phyloP scores from a whole-genome alignment of 2,113 vertebrate genomes.

The Vombatus ursinus region DNA sequence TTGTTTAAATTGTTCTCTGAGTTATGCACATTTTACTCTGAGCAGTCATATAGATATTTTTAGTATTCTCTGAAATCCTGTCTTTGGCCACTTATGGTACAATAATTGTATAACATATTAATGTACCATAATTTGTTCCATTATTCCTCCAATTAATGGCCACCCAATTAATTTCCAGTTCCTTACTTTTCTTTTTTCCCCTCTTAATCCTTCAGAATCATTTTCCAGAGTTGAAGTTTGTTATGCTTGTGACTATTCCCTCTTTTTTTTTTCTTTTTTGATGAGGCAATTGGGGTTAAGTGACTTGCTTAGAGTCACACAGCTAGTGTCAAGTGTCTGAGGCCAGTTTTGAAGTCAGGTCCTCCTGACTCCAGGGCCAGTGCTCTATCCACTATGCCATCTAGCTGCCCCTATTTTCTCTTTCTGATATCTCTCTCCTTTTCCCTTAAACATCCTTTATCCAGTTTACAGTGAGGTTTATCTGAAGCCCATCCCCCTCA shows the following conservation, averaged over 20 bases:
- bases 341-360: too few species aligned
- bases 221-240: not conserved
- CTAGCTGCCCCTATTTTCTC: not conserved
- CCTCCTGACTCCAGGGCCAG: too few species aligned
- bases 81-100: not conserved
- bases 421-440: not conserved
- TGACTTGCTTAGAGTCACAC: too few species aligned
- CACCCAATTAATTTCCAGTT: not conserved
- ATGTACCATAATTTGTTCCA: not conserved
- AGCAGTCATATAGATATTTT: not conserved
- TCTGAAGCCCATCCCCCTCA: not conserved
- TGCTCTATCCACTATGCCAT: too few species aligned
- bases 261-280: not conserved
- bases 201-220: not conserved
- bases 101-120: not conserved
- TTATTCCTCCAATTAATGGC: not conserved
- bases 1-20: not conserved
- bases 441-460: not conserved
- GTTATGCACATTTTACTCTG: not conserved
- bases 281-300: too few species aligned
- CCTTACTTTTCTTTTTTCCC: not conserved
- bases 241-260: not conserved
- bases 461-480: not conserved
- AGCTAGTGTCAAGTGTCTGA: too few species aligned
- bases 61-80: not conserved